These are phyloP conservation scores for Listronotus bonariensis DNA, from an alignment of 1,140 invertebrate genomes.

Conservation along the genomic window DNA sequence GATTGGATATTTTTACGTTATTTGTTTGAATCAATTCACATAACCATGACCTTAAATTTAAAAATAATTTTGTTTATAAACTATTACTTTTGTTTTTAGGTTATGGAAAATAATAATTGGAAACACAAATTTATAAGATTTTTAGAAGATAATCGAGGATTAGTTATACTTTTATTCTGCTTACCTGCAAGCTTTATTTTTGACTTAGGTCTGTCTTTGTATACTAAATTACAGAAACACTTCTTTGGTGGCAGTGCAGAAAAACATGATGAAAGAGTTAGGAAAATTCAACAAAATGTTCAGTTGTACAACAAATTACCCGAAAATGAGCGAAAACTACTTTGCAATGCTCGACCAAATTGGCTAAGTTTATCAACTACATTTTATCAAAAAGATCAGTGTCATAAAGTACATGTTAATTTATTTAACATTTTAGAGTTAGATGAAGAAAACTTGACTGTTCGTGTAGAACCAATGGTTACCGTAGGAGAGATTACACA, in stretches of 20 bases:
- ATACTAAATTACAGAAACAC: slow-evolving; percentile 56
- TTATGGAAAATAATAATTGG: slow-evolving; percentile 17
- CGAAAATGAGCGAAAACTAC: slow-evolving; percentile 58
- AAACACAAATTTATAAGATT: slow-evolving; percentile 55
- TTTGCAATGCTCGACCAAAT: slow-evolving; percentile 70
- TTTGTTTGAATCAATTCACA: no score
- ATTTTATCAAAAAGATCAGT: slow-evolving; percentile 68
- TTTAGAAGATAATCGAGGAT: slow-evolving; percentile 68
- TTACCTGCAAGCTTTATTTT: slow-evolving; percentile 70
- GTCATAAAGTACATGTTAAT: slow-evolving; percentile 65
- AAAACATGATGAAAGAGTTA: slow-evolving; percentile 63
- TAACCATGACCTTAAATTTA: no score
- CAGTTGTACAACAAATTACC: slow-evolving; percentile 64
- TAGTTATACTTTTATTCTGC: slow-evolving; percentile 69
- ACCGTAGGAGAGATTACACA: slow-evolving; percentile 62
- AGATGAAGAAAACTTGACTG: slow-evolving; percentile 57
- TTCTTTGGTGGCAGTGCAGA: slow-evolving; percentile 55
- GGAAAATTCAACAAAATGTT: slow-evolving; percentile 63
- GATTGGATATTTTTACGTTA: no score
- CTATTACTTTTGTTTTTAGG: neutral
- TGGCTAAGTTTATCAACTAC: slow-evolving; percentile 71
- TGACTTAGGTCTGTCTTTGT: slow-evolving; percentile 58
- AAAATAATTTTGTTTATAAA: no score
- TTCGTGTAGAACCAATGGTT: slow-evolving; percentile 58
- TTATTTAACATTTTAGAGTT: slow-evolving; percentile 62